These are phyloP conservation scores for Prietella phreatophila DNA, from an alignment of 2,113 vertebrate genomes.

Conservation along the genomic window DNA sequence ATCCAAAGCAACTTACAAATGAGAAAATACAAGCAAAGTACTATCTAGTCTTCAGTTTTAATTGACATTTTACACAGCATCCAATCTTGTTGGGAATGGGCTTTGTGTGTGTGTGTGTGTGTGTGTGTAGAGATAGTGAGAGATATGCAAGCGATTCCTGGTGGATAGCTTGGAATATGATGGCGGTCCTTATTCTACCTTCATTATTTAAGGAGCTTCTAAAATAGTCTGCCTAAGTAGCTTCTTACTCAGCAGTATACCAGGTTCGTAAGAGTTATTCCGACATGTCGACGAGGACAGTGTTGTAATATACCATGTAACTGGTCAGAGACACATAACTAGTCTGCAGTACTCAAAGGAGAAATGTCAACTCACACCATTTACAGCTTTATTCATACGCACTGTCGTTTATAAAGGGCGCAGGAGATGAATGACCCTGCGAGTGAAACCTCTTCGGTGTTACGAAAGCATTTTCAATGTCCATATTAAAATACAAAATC, in stretches of 20 bases:
- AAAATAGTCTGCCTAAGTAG: not conserved
- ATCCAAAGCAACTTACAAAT: too few relatives aligned
- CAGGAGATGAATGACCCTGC: not conserved
- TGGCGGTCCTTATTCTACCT: not conserved
- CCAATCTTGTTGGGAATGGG: too few relatives aligned
- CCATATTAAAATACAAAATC: not conserved
- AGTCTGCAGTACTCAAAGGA: not conserved
- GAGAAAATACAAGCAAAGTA: too few relatives aligned
- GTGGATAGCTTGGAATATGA: not conserved
- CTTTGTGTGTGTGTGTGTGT: too few relatives aligned
- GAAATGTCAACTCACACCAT: not conserved
- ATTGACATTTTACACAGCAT: too few relatives aligned
- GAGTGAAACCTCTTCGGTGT: not conserved
- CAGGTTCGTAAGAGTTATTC: not conserved
- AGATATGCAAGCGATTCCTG: not conserved
- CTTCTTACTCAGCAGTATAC: not conserved
- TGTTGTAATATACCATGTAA: not conserved
- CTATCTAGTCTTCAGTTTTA: too few relatives aligned
- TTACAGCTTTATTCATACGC: not conserved
- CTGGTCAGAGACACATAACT: not conserved
- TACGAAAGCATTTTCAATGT: not conserved
- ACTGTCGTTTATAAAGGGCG: not conserved
- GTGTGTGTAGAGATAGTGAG: too few relatives aligned
- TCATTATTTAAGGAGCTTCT: not conserved
- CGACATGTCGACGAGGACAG: not conserved